Conservation (phyloP, 2,113 vertebrate species). For the Porphyrio hochstetteri region DNA sequence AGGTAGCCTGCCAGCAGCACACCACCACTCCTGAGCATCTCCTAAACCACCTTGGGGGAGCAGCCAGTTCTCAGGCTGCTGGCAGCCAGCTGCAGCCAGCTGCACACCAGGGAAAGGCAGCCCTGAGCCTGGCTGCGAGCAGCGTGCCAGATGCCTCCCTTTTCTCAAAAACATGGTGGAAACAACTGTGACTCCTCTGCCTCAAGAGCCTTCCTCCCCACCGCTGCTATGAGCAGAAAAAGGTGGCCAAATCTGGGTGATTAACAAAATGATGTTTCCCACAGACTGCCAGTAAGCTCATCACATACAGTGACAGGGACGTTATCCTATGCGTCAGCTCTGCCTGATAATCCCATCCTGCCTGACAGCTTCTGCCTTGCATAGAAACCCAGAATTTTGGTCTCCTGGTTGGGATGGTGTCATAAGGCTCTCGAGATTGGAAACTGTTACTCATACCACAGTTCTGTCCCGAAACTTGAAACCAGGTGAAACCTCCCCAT, state of each 20-base stretch:
- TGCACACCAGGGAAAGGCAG: slow-evolving; percentile 7
- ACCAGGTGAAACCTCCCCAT: background rate
- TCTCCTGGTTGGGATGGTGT: background rate
- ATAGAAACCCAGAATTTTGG: background rate
- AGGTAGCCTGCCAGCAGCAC: background rate
- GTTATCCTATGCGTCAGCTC: background rate
- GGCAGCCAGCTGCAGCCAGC: slow-evolving; percentile 78
- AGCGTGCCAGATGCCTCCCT: background rate
- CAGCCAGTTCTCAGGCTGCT: slow-evolving; percentile 68
- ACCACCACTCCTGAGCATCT: slow-evolving; percentile 43
- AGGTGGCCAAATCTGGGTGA: background rate
- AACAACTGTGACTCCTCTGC: background rate
- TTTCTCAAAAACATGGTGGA: background rate
- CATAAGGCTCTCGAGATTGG: background rate
- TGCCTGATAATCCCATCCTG: background rate
- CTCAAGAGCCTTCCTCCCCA: background rate
- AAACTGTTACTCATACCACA: background rate
- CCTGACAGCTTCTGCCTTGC: background rate
- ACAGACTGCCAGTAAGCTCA: background rate
- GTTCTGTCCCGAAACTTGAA: slow-evolving; percentile 23
- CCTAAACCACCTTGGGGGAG: slow-evolving; percentile 51
- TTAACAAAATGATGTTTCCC: background rate
- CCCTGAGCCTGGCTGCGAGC: background rate
- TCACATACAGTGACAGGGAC: background rate
- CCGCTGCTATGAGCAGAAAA: background rate